Conservation (phyloP, 2,797 vertebrate genomes). For the Tokudaia muenninki region DNA sequence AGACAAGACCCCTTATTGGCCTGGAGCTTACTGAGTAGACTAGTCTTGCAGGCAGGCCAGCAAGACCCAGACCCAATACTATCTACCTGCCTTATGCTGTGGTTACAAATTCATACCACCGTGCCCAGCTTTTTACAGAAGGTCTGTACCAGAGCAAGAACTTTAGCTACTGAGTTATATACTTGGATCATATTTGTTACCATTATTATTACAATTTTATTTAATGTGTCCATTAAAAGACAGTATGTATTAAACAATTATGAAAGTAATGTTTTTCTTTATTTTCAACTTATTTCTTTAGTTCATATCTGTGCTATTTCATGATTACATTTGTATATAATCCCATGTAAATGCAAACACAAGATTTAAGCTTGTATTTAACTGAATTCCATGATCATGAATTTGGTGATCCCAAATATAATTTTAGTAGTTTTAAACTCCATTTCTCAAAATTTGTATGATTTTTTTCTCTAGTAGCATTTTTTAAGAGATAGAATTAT, state of each 20-base stretch:
- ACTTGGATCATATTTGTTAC: not conserved
- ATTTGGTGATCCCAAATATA: not conserved
- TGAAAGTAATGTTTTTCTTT: not conserved
- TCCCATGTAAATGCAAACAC: not conserved
- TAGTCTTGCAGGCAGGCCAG: not conserved
- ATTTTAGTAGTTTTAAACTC: slow-evolving; percentile 11
- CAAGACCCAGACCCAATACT: not conserved
- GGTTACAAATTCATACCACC: not conserved
- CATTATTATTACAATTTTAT: not conserved
- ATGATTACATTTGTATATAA: not conserved
- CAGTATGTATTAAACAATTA: not conserved
- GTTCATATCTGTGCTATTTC: not conserved
- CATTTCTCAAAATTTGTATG: not conserved
- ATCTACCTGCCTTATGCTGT: not conserved
- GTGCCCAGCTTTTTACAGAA: not conserved
- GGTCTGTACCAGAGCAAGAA: not conserved
- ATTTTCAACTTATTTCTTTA: not conserved
- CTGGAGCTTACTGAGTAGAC: not conserved
- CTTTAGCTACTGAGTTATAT: not conserved
- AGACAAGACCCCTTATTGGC: not conserved
- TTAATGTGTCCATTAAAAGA: not conserved
- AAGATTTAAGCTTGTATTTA: not conserved
- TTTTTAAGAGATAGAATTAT: not conserved
- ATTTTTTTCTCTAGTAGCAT: not conserved
- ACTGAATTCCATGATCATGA: not conserved